Conservation (phyloP, 2,888 invertebrate species). For the Ypsolopha scabrella region DNA sequence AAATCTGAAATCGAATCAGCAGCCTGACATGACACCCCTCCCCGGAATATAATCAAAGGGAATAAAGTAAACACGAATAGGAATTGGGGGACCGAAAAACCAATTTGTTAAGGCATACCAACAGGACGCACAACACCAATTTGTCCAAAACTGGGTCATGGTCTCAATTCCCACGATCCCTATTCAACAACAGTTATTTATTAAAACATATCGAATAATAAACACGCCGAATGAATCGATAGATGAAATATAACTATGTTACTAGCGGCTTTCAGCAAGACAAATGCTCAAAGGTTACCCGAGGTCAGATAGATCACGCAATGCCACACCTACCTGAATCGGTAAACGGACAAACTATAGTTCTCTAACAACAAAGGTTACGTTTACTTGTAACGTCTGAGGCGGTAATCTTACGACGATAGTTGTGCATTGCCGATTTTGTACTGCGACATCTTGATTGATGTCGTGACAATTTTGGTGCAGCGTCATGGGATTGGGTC, state of each 20-base stretch:
- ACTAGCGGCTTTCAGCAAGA: background rate
- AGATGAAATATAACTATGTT: background rate
- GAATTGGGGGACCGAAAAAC: background rate
- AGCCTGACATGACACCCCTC: no score
- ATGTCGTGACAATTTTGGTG: background rate
- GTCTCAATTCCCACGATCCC: constrained; percentile 6
- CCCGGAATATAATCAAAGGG: no score
- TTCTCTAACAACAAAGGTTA: background rate
- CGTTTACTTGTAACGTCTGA: background rate
- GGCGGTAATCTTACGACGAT: no score
- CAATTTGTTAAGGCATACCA: background rate
- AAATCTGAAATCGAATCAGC: no score
- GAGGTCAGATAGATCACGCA: constrained; percentile 35
- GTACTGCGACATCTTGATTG: background rate
- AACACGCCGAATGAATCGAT: background rate
- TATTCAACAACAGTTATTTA: background rate
- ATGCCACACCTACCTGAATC: constrained; percentile 28
- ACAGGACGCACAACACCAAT: constrained; percentile 1
- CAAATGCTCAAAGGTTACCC: constrained; percentile 12
- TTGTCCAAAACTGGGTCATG: constrained; percentile 10
- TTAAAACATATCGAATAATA: background rate
- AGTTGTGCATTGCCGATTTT: no score
- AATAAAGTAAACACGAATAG: no score
- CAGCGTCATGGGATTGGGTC: background rate
- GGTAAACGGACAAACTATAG: no score